Conservation (phyloP, 2,797 vertebrate species). For the Hylomyscus alleni region DNA sequence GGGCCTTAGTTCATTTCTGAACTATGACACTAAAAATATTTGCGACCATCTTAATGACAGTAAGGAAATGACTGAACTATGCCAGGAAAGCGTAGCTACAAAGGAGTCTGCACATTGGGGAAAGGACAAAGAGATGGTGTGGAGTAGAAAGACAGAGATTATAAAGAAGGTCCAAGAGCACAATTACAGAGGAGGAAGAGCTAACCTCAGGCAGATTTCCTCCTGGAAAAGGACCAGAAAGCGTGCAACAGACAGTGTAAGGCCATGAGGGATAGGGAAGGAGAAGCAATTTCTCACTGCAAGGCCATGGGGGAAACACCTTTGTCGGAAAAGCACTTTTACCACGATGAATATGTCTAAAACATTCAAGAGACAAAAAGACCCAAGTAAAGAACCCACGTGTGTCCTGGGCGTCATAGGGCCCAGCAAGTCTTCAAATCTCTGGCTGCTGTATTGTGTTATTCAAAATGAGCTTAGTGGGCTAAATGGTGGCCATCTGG, state of each 20-base stretch:
- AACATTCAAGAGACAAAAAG: not conserved
- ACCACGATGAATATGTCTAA: not conserved
- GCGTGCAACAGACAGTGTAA: not conserved
- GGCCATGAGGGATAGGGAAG: not conserved
- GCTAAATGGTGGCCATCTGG: not conserved
- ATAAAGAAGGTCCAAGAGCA: not conserved
- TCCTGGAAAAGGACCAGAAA: conserved; percentile 30
- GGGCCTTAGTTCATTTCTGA: not conserved
- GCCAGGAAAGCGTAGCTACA: conserved; percentile 25
- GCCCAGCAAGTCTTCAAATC: not conserved
- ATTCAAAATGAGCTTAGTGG: not conserved
- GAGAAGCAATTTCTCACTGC: not conserved
- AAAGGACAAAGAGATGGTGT: not conserved
- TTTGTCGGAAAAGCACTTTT: conserved; percentile 39
- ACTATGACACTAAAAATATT: not conserved
- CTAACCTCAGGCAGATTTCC: conserved; percentile 41
- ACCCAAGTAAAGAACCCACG: not conserved
- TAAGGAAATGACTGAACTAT: conserved; percentile 25
- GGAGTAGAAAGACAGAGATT: not conserved
- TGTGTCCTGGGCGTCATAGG: not conserved
- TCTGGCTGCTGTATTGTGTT: not conserved
- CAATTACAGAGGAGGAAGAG: not conserved
- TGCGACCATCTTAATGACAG: not conserved
- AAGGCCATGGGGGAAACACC: not conserved
- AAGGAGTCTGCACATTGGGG: not conserved